Conservation (phyloP, 2,888 invertebrate species). For the Macrophya annulata region DNA sequence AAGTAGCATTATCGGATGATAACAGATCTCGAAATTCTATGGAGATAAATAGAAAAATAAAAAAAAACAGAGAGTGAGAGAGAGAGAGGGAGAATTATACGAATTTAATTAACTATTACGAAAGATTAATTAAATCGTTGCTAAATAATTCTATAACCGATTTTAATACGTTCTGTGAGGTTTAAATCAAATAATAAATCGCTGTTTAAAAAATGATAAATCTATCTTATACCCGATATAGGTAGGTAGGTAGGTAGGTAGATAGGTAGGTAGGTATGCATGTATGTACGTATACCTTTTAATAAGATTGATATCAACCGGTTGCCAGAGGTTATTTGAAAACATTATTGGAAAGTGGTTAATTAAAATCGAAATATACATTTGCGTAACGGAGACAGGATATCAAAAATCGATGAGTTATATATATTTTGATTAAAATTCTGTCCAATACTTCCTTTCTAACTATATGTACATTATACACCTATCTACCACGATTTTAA, state of each 20-base stretch:
- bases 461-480: neutral
- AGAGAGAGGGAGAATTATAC: conserved; percentile 51
- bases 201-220: conserved; percentile 33
- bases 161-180: neutral
- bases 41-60: conserved; percentile 28
- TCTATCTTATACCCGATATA: neutral
- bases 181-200: neutral
- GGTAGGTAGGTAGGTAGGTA: neutral
- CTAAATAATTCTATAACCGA: conserved; percentile 63
- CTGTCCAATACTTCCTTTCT: neutral
- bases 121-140: conserved; percentile 62
- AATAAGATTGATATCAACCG: conserved; percentile 30
- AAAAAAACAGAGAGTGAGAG: too few species aligned
- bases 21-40: neutral
- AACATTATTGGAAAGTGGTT: conserved; percentile 52
- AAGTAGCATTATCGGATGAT: neutral
- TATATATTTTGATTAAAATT: neutral
- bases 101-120: conserved; percentile 55
- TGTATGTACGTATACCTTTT: neutral
- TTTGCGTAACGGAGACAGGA: conserved; percentile 41
- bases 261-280: neutral
- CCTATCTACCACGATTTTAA: neutral
- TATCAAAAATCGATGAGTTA: conserved; percentile 24
- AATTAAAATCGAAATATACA: conserved; percentile 43
- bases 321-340: conserved; percentile 43